phyloP scores from a whole-genome alignment of 2,888 invertebrate genomes.

The Megamerina dolium region DNA sequence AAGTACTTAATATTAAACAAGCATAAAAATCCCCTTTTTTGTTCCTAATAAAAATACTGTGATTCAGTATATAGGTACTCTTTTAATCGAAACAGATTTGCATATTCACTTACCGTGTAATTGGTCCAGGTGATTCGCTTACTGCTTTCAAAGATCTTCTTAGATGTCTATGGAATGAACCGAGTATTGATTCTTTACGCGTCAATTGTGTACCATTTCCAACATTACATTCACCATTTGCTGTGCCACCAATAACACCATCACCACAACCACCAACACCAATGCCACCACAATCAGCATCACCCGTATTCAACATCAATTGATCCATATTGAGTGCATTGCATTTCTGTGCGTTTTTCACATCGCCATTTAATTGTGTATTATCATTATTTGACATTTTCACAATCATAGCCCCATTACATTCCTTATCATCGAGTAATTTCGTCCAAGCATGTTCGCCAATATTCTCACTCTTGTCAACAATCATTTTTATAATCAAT shows the following conservation, averaged over 20 bases:
- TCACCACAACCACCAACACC: conserved; percentile 17
- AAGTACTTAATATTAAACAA: no score
- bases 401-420: conserved; percentile 35
- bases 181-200: conserved; percentile 46
- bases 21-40: no score
- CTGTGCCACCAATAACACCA: conserved; percentile 2
- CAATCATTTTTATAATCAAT: conserved; percentile 40
- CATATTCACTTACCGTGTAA: conserved; percentile 49
- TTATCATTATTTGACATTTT: conserved; percentile 30
- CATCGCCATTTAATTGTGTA: conserved; percentile 20
- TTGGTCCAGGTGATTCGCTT: conserved; percentile 48
- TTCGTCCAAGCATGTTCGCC: conserved; percentile 48
- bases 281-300: conserved; percentile 14
- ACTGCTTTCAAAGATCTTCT: conserved; percentile 48
- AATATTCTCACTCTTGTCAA: conserved; percentile 41
- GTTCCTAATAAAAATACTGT: no score
- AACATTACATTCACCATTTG: conserved; percentile 11
- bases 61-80: no score
- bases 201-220: conserved; percentile 24
- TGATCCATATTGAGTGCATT: conserved; percentile 35
- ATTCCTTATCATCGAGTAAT: conserved; percentile 41
- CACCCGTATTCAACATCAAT: conserved; percentile 11
- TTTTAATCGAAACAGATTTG: no score
- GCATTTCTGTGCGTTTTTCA: no score
- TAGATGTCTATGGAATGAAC: conserved; percentile 47